Conservation (phyloP, 2,888 invertebrate genomes). For the Cephalotes varians region DNA sequence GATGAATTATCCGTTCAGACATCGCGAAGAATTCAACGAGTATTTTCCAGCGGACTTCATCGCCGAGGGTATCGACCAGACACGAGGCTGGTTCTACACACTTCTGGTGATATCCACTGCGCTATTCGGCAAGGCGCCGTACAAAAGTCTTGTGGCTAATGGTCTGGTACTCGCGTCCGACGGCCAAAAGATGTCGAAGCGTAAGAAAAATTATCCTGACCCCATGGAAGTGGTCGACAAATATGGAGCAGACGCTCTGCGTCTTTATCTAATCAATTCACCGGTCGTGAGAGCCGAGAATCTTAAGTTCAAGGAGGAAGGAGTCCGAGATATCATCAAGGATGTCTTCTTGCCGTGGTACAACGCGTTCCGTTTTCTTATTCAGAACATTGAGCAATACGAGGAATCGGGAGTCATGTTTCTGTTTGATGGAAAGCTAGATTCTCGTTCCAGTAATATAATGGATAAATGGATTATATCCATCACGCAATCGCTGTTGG, state of each 20-base stretch:
- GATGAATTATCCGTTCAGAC: constrained; percentile 98
- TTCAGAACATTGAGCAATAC: constrained; percentile 96
- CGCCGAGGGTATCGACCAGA: constrained; percentile 99
- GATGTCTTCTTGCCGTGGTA: constrained; percentile 99
- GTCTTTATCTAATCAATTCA: constrained; percentile 98
- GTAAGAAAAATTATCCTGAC: constrained; percentile 99
- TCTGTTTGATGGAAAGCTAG: constrained; percentile 81
- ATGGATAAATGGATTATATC: constrained; percentile 99
- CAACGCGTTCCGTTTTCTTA: constrained; percentile 96
- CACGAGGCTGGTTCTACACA: constrained; percentile 99
- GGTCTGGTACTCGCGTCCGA: constrained; percentile 98
- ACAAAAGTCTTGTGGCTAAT: constrained; percentile 98
- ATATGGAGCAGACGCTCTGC: constrained; percentile 98
- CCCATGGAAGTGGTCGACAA: constrained; percentile 96
- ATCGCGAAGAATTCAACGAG: constrained; percentile 94
- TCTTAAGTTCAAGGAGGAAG: constrained; percentile 98
- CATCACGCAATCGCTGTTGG: constrained; percentile 96
- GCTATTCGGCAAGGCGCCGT: constrained; percentile 98
- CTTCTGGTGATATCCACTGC: constrained; percentile 98
- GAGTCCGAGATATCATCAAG: constrained; percentile 97
- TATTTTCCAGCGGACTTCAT: constrained; percentile 99
- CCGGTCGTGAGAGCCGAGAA: constrained; percentile 99
- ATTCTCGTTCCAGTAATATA: constrained; percentile 88
- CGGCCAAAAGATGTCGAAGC: constrained; percentile 99
- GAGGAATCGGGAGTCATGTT: constrained; percentile 88